Percentiles rank a stretch among this genome's conserved stretches.
Evolutionary conservation across 2,113 vertebrate species (phyloP).

Genomic region (Prionailurus viverrinus): DNA sequence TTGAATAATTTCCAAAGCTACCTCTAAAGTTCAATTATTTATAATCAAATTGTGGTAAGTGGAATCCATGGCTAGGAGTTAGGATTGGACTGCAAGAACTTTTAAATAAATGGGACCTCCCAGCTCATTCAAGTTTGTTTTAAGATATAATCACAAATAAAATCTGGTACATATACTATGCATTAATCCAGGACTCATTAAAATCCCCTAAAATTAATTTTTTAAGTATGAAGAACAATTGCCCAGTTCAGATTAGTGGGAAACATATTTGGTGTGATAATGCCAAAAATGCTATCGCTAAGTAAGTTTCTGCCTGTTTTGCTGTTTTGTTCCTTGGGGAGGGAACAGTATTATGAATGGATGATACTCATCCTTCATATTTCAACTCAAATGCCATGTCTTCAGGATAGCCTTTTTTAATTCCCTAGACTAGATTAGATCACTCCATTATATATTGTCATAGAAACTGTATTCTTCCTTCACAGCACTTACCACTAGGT

Average conservation of each 20-base stretch:
- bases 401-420: slow-evolving; percentile 28
- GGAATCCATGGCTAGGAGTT: not conserved
- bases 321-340: not conserved
- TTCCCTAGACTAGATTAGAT: slow-evolving; percentile 7
- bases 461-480: slow-evolving; percentile 50
- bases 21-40: slow-evolving; percentile 26
- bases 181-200: slow-evolving; percentile 8
- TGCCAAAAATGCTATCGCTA: not conserved
- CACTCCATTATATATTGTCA: not conserved
- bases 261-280: not conserved
- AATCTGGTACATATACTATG: slow-evolving; percentile 32
- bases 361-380: slow-evolving; percentile 14
- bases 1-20: slow-evolving; percentile 46
- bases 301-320: slow-evolving; percentile 11
- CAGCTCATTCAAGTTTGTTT: slow-evolving; percentile 38
- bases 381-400: slow-evolving; percentile 50
- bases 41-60: slow-evolving; percentile 40
- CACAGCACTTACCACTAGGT: not conserved
- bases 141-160: slow-evolving; percentile 45
- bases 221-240: slow-evolving; percentile 39
- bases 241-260: not conserved
- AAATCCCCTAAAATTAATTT: slow-evolving; percentile 40
- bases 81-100: slow-evolving; percentile 43
- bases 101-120: slow-evolving; percentile 51
- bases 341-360: slow-evolving; percentile 54